Evolutionary conservation across 2,797 vertebrate genomes (phyloP).

Genomic region (Crax fasciolata): DNA sequence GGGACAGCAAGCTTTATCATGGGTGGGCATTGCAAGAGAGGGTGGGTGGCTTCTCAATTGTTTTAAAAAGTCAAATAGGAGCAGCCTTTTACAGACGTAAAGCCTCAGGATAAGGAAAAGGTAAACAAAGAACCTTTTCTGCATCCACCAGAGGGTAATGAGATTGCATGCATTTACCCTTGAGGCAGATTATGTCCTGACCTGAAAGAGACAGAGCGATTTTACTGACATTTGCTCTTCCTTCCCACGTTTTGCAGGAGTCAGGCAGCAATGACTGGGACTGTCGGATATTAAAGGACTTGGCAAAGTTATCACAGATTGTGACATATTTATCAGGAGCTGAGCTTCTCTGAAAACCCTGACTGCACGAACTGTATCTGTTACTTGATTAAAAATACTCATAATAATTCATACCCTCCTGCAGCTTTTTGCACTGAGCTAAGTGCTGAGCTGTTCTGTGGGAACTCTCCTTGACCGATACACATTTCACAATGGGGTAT

Average conservation of each 20-base stretch:
- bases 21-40: background rate
- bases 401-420: conserved; percentile 74
- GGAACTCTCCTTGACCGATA: conserved; percentile 48
- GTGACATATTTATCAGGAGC: conserved; percentile 82
- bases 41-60: background rate
- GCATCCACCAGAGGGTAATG: conserved; percentile 28
- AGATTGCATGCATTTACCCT: conserved; percentile 62
- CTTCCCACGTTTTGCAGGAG: conserved; percentile 74
- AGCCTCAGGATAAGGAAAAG: conserved; percentile 11
- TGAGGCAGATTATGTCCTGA: conserved; percentile 67
- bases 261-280: conserved; percentile 61
- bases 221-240: conserved; percentile 80
- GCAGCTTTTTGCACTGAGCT: conserved; percentile 59
- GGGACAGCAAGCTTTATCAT: background rate
- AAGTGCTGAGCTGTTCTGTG: conserved; percentile 44
- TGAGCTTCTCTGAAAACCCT: conserved; percentile 76
- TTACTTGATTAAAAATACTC: conserved; percentile 81
- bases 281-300: conserved; percentile 80
- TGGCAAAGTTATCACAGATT: conserved; percentile 80
- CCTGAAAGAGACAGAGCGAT: conserved; percentile 64
- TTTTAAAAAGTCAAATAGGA: background rate
- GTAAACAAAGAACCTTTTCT: conserved; percentile 17
- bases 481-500: conserved; percentile 39
- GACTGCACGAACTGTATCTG: conserved; percentile 67
- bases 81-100: background rate